phyloP scores from a whole-genome alignment of 2,113 vertebrate genomes.

The Scomber colias region DNA sequence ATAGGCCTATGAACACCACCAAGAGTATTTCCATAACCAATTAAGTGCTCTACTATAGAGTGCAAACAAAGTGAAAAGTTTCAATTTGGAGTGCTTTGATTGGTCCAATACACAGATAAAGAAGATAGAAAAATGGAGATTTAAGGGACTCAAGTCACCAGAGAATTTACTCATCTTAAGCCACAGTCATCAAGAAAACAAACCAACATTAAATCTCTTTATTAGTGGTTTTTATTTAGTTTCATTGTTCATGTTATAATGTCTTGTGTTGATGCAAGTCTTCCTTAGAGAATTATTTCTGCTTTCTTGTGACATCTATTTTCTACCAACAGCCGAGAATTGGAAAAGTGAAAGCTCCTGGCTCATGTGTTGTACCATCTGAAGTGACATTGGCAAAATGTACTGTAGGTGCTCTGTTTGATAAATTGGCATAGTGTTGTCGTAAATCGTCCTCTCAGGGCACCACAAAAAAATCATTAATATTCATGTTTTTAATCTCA shows the following conservation, averaged over 20 bases:
- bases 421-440: slow-evolving; percentile 36
- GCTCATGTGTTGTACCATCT: slow-evolving; percentile 4
- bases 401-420: slow-evolving; percentile 21
- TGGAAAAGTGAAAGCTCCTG: slow-evolving; percentile 55
- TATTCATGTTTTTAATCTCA: slow-evolving; percentile 13
- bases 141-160: slow-evolving; percentile 33
- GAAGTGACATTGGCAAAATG: slow-evolving; percentile 29
- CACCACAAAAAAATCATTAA: background rate
- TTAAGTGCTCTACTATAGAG: slow-evolving; percentile 41
- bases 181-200: slow-evolving; percentile 45
- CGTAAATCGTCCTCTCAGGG: background rate
- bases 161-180: slow-evolving; percentile 36
- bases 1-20: slow-evolving; percentile 80
- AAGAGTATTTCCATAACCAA: slow-evolving; percentile 60
- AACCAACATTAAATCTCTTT: slow-evolving; percentile 49
- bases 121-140: slow-evolving; percentile 18
- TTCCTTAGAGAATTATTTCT: slow-evolving; percentile 88
- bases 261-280: slow-evolving; percentile 70
- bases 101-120: slow-evolving; percentile 24
- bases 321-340: slow-evolving; percentile 71
- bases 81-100: slow-evolving; percentile 30
- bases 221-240: slow-evolving; percentile 57
- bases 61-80: slow-evolving; percentile 26
- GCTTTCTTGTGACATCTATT: slow-evolving; percentile 85
- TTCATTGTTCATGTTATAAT: slow-evolving; percentile 57